phyloP scores from a whole-genome alignment of 2,888 invertebrate species.

The Drosophila lacicola region DNA sequence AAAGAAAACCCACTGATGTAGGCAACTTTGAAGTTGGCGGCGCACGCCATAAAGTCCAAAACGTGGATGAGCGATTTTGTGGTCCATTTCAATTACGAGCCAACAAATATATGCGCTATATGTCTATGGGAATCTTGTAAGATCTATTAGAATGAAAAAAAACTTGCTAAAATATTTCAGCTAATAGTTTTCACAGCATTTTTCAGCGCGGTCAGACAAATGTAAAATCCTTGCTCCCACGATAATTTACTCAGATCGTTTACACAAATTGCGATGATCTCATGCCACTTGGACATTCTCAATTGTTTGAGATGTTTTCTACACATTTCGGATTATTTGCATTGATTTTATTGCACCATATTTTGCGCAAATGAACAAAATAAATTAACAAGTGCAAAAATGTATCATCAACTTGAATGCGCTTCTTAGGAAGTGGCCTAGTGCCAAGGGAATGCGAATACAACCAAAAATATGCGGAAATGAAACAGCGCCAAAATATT shows the following conservation, averaged over 20 bases:
- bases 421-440: conserved; percentile 32
- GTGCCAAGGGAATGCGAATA: conserved; percentile 33
- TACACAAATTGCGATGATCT: conserved; percentile 39
- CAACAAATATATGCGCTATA: conserved; percentile 22
- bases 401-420: conserved; percentile 36
- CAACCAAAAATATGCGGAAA: conserved; percentile 37
- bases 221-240: conserved; percentile 25
- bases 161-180: neutral
- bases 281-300: conserved; percentile 17
- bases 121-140: neutral
- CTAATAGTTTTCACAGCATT: conserved; percentile 26
- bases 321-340: conserved; percentile 14
- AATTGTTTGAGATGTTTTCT: conserved; percentile 11
- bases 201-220: conserved; percentile 23
- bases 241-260: conserved; percentile 21
- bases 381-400: conserved; percentile 13
- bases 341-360: conserved; percentile 61
- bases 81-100: conserved; percentile 66
- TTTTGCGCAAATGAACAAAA: conserved; percentile 34
- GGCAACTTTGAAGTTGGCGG: conserved; percentile 70
- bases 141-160: neutral
- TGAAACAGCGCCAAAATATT: conserved; percentile 13
- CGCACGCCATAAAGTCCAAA: conserved; percentile 50
- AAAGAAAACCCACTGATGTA: conserved; percentile 6
- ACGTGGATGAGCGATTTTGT: conserved; percentile 46